Evolutionary conservation across 2,113 vertebrate genomes (phyloP).

Genomic region (Catharus minimus): DNA sequence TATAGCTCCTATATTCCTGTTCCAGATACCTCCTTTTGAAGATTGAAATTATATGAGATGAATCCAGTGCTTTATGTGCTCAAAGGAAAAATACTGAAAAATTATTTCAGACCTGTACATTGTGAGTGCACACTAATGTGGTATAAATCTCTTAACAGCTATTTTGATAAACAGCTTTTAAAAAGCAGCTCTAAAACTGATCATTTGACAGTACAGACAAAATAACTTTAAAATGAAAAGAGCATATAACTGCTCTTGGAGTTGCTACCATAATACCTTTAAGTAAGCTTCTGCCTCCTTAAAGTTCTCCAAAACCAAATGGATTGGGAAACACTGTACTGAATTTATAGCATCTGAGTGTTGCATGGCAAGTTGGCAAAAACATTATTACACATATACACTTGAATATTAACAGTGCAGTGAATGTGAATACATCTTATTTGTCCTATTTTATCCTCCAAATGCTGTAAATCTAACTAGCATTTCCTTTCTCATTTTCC

Average conservation of each 20-base stretch:
- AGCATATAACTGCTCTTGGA: background rate
- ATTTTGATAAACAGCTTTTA: background rate
- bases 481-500: background rate
- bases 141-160: background rate
- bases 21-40: background rate
- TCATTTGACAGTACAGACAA: background rate
- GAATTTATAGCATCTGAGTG: background rate
- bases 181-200: background rate
- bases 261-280: background rate
- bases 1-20: background rate
- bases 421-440: background rate
- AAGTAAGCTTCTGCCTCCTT: background rate
- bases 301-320: background rate
- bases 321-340: background rate
- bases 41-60: background rate
- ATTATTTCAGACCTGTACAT: background rate
- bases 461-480: background rate
- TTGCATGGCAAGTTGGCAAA: background rate
- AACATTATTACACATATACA: background rate
- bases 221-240: background rate
- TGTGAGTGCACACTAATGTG: background rate
- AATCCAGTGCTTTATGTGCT: background rate
- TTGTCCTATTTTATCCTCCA: background rate
- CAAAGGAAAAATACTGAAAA: background rate
- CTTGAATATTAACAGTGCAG: background rate